A percentile compares a stretch with the other conserved stretches of the same genome.
These are phyloP conservation scores for Cephalopachus bancanus DNA, from an alignment of 2,797 vertebrate genomes.

Conservation along the genomic window DNA sequence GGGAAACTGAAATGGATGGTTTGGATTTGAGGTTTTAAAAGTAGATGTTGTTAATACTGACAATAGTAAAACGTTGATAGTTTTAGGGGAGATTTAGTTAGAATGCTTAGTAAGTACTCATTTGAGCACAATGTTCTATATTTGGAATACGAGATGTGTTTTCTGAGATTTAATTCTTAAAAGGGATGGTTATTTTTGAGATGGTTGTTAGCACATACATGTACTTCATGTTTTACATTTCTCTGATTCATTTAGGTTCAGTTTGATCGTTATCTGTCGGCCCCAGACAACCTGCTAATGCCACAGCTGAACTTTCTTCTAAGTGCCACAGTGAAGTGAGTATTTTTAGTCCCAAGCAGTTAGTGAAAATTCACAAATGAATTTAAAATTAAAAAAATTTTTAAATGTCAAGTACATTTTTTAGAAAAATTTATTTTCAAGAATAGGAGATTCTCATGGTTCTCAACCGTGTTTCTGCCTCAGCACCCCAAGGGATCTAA, in stretches of 20 bases:
- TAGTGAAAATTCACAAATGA: background rate
- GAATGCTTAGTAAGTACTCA: background rate
- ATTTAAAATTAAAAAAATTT: background rate
- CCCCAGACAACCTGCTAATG: conserved; percentile 96
- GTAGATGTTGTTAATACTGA: background rate
- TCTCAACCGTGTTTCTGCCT: background rate
- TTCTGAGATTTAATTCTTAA: background rate
- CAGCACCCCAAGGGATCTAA: background rate
- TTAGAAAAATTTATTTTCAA: background rate
- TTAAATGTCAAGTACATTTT: background rate
- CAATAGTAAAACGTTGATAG: background rate
- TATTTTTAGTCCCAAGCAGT: conserved; percentile 71
- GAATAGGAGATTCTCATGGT: background rate
- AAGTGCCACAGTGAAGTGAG: conserved; percentile 98
- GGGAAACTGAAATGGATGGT: background rate
- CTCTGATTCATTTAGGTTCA: conserved; percentile 91
- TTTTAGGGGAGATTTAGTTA: conserved; percentile 14
- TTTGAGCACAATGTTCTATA: background rate
- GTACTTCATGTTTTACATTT: background rate
- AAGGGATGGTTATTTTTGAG: background rate
- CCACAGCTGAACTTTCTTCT: conserved; percentile 98
- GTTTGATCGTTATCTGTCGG: conserved; percentile 97
- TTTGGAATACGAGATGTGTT: background rate
- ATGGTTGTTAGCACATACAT: background rate
- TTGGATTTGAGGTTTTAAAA: conserved; percentile 16